Evolutionary conservation across 2,113 vertebrate genomes (phyloP), one percentile per base, ranked within the genome.

Genomic region (Chaetura pelagica): DNA sequence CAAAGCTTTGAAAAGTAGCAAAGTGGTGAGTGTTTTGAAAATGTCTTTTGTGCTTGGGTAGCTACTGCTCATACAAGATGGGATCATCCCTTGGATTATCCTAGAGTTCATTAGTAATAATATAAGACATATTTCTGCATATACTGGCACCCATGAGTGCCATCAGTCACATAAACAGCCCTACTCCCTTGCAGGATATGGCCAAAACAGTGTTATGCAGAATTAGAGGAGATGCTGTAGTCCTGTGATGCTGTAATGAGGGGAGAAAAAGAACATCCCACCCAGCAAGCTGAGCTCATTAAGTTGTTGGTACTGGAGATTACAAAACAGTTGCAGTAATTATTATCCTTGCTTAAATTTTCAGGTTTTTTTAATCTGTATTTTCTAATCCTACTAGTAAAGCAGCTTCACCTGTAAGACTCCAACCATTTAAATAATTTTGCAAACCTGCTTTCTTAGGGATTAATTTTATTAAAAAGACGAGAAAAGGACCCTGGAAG

Each of bases 251-350:
- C 44, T 67, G 24, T 68, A 57, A 69, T 8, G 3, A 44, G 12
- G 23, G 4, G 6, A 8, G 34, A 5, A 2, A 10, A 48, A 57
- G 32, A 48, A 29, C 15, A 26, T 48, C 23, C 73, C 2, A 1
- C 23, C 4, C 0, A 4, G 23, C 0, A 0, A 63, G 54, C 4
- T 68, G 58, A 84, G 67, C 35, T 76, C n/a, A 35, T 35, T 22
- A 13, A 63, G 6, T 54, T 61, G 21, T 59, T 73, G 55, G 13
- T 46, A 24, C 6, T 61, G 29, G 51, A 35, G 29, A 27, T 59
- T 23, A 77, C 87, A 71, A 80, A 79, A 7, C 40, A 57, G 12
- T 30, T n/a, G 18, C 27, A 73, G 22, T 18, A 74, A 52, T 38
- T 35, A 26, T 5, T 26, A 58, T 26, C 69, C 59, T 77, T 21